Evolutionary conservation across 1,140 invertebrate genomes (phyloP).

Genomic region (Uloborus diversus): DNA sequence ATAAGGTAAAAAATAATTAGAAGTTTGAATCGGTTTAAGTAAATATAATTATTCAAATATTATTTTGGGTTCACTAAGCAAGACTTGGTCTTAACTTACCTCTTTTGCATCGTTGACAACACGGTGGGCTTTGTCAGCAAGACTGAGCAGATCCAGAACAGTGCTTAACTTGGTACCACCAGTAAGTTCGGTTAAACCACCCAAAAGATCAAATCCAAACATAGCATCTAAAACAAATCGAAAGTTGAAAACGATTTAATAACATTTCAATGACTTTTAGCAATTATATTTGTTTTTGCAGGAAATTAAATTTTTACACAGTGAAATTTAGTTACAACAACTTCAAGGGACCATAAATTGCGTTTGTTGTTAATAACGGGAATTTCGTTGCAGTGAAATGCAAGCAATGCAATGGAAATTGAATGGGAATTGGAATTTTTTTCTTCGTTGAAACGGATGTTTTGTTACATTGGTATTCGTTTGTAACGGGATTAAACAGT

Average conservation of each 20-base stretch:
- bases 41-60: no score
- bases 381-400: not conserved
- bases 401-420: not conserved
- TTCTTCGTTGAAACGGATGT: no score
- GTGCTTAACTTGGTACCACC: constrained; percentile 48
- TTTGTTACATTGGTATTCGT: no score
- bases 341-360: no score
- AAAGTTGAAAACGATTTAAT: not conserved
- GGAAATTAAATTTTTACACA: not conserved
- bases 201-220: constrained; percentile 46
- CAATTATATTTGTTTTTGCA: not conserved
- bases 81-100: not conserved
- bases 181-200: constrained; percentile 38
- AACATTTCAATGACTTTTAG: not conserved
- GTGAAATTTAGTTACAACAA: not conserved
- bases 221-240: constrained; percentile 8
- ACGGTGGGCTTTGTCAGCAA: constrained; percentile 52
- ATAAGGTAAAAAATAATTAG: no score
- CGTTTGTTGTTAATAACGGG: no score
- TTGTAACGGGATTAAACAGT: no score
- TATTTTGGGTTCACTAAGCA: not conserved
- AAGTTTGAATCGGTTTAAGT: no score
- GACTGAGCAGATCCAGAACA: constrained; percentile 20
- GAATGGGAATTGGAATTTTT: not conserved
- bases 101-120: constrained; percentile 47